phyloP scores from a whole-genome alignment of 2,888 invertebrate genomes.

The Leptinotarsa haldemani region DNA sequence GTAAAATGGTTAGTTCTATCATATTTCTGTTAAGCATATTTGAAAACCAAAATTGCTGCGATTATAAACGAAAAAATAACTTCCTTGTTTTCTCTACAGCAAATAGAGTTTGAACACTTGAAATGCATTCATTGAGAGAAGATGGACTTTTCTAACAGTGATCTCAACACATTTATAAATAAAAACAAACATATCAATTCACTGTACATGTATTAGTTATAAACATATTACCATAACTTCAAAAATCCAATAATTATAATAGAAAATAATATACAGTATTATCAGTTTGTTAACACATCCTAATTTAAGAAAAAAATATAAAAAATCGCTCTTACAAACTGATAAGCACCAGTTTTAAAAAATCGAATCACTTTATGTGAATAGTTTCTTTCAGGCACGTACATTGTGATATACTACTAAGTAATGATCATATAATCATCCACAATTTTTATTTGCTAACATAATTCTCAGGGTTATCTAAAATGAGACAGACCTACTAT shows the following conservation, averaged over 20 bases:
- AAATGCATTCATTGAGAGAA: too few species aligned
- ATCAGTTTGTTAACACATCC: slow-evolving; percentile 12
- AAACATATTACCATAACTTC: slow-evolving; percentile 1
- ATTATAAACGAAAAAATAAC: too few species aligned
- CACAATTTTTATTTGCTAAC: too few species aligned
- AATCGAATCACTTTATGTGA: background rate
- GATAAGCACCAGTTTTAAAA: background rate
- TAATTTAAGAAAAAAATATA: slow-evolving; percentile 3
- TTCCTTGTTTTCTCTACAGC: too few species aligned
- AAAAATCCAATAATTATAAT: background rate
- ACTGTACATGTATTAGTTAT: slow-evolving; percentile 3
- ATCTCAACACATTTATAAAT: background rate
- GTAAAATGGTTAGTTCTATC: too few species aligned
- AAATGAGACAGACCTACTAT: too few species aligned
- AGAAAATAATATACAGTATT: background rate
- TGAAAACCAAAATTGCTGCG: background rate
- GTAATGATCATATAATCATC: too few species aligned
- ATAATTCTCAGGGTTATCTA: too few species aligned
- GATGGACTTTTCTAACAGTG: too few species aligned
- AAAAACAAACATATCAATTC: background rate
- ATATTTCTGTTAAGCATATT: too few species aligned
- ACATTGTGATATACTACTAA: background rate
- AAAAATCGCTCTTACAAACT: too few species aligned
- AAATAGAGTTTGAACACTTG: too few species aligned
- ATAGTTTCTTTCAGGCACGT: background rate